Percentiles rank a stretch among this genome's conserved stretches.
Conservation (phyloP, 2,797 vertebrate genomes). For the Sebastiscus albofasciatus region DNA sequence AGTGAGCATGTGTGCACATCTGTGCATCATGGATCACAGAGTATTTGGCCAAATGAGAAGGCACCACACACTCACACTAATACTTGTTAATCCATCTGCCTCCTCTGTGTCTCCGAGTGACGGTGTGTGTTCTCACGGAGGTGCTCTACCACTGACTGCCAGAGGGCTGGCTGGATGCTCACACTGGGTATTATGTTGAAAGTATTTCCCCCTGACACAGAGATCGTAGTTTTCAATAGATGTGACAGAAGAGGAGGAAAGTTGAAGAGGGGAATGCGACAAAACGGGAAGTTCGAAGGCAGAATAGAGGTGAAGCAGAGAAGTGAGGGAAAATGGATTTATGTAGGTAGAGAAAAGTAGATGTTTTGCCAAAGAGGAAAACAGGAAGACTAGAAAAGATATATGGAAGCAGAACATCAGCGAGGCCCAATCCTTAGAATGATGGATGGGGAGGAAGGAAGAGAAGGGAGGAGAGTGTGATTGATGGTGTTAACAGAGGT, state of each 20-base stretch:
- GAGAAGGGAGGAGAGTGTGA: constrained; percentile 9
- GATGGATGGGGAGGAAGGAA: background rate
- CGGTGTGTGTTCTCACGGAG: constrained; percentile 48
- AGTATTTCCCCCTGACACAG: background rate
- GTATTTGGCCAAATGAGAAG: constrained; percentile 56
- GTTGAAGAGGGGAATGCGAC: background rate
- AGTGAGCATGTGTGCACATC: constrained; percentile 1
- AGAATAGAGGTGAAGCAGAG: background rate
- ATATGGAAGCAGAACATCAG: background rate
- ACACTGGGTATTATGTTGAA: constrained; percentile 17
- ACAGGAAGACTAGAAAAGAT: background rate
- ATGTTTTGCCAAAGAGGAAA: background rate
- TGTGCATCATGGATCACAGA: constrained; percentile 37
- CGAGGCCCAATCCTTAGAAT: background rate
- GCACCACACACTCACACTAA: constrained; percentile 47
- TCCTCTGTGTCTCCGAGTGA: constrained; percentile 53
- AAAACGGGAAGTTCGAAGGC: background rate
- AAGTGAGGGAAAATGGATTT: background rate
- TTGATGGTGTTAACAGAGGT: background rate
- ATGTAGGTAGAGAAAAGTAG: background rate
- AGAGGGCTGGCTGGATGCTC: constrained; percentile 4
- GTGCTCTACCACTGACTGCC: background rate
- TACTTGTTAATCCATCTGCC: constrained; percentile 63
- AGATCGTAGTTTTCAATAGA: constrained; percentile 4
- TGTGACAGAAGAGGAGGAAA: background rate